Evolutionary conservation across 2,797 vertebrate species (phyloP), one percentile per base, ranked within the genome.

Genomic region (Lithobates pipiens): DNA sequence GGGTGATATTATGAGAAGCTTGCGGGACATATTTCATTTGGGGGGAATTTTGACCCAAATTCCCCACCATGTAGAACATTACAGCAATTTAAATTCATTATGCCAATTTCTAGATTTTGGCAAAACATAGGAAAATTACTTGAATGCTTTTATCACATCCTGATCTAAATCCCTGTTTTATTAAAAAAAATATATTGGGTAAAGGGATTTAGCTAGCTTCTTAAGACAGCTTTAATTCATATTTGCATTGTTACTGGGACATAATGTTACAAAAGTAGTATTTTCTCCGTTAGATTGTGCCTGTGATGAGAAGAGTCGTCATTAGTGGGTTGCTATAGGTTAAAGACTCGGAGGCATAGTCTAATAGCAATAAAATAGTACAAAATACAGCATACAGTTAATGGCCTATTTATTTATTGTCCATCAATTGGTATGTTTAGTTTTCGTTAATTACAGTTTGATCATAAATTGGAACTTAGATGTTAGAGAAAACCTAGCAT

Each of bases 261-360:
- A 76, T 61, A 89, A 69, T 91, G 91, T 89, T 42, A 89, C 68
- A 71, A 88, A 84, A 89, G 63, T 84, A 85, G 87, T 90, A 89
- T 87, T 93, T 92, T 89, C 91, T 89, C 88, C 90, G 89, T 93
- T 94, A 93, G 93, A 90, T 88, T 93, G 80, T 94, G 92, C 92
- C 92, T 88, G 88, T 93, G 92, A 92, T 91, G 92, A 94, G 90
- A 87, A 57, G 80, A 88, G 84, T 81, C 50, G 16, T 65, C 77
- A 67, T 7, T 61, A 25, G 10, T 18, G 9, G 65, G 25, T 15
- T 42, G 70, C 34, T 74, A 10, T 21, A 50, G 78, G 78, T 57
- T n/a, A 61, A 23, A 27, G 46, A 87, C 89, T 91, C 90, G 88
- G 91, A 93, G 92, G 91, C 91, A 88, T 92, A 83, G 77, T 93